phyloP scores from a whole-genome alignment of 1,140 invertebrate species.

The Drosophila dunni region DNA sequence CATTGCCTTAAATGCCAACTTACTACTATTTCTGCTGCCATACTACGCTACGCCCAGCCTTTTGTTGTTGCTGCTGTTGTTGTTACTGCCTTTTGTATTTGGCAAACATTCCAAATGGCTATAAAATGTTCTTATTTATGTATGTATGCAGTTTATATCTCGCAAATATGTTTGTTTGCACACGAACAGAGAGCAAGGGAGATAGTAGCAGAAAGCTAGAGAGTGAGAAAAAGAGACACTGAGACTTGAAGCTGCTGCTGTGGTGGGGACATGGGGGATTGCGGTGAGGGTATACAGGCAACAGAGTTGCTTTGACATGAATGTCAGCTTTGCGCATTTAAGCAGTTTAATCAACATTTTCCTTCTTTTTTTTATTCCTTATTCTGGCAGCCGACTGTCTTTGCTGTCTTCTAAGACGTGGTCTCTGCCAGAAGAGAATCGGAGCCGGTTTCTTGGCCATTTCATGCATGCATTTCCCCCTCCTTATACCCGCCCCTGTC shows the following conservation, averaged over 20 bases:
- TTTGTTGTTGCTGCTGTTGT: conserved; percentile 32
- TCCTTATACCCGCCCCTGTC: background rate
- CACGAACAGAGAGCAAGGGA: conserved; percentile 17
- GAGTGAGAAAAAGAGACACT: conserved; percentile 5
- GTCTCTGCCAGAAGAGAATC: conserved; percentile 32
- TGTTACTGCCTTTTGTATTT: conserved; percentile 62
- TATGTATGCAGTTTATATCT: conserved; percentile 35
- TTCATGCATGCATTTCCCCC: conserved; percentile 49
- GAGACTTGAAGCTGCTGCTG: background rate
- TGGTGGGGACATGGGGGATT: background rate
- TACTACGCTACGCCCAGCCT: conserved; percentile 68
- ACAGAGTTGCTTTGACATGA: conserved; percentile 78
- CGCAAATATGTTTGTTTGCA: conserved; percentile 41
- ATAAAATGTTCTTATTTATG: conserved; percentile 65
- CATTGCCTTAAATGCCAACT: conserved; percentile 80
- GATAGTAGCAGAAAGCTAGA: background rate
- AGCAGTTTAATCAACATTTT: conserved; percentile 78
- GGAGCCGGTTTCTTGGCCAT: conserved; percentile 56
- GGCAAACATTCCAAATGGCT: conserved; percentile 74
- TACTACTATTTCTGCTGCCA: conserved; percentile 53
- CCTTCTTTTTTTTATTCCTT: conserved; percentile 41
- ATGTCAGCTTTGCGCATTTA: conserved; percentile 81
- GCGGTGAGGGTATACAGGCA: background rate
- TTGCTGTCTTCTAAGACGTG: conserved; percentile 42
- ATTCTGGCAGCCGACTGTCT: conserved; percentile 27